Evolutionary conservation across 2,113 vertebrate species (phyloP).

Genomic region (Protobothrops mucrosquamatus): DNA sequence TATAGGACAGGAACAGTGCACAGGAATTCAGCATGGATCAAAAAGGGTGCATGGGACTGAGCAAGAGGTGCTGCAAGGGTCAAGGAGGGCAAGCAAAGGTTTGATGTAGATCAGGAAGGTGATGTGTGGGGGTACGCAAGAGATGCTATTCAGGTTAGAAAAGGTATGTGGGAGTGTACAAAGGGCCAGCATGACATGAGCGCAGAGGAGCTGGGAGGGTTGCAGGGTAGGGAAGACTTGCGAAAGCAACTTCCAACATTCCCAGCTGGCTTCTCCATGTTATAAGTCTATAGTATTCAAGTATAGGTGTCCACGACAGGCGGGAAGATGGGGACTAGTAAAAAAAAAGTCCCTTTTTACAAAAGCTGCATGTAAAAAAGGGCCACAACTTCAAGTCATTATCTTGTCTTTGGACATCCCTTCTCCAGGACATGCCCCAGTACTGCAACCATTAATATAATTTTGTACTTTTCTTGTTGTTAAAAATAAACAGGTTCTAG

Average conservation of each 20-base stretch:
- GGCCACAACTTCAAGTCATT: neutral
- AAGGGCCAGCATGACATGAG: neutral
- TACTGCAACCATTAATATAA: neutral
- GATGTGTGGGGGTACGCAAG: no score
- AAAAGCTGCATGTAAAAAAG: neutral
- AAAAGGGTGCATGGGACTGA: no score
- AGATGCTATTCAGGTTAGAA: neutral
- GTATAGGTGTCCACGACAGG: neutral
- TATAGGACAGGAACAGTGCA: no score
- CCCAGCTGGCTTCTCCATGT: neutral
- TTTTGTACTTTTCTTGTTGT: neutral
- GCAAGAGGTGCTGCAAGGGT: no score
- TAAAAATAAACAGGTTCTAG: neutral
- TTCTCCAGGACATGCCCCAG: neutral
- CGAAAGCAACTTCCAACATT: neutral
- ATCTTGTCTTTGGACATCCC: neutral
- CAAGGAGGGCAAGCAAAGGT: no score
- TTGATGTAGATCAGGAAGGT: no score
- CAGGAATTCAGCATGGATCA: no score
- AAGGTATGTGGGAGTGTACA: neutral
- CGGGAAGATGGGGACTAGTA: neutral
- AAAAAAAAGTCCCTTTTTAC: neutral
- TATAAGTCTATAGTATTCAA: neutral
- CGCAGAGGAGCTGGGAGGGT: neutral
- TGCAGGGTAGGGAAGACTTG: neutral